These are phyloP conservation scores for Limnodromus scolopaceus DNA, from an alignment of 2,797 vertebrate genomes.

Conservation along the genomic window DNA sequence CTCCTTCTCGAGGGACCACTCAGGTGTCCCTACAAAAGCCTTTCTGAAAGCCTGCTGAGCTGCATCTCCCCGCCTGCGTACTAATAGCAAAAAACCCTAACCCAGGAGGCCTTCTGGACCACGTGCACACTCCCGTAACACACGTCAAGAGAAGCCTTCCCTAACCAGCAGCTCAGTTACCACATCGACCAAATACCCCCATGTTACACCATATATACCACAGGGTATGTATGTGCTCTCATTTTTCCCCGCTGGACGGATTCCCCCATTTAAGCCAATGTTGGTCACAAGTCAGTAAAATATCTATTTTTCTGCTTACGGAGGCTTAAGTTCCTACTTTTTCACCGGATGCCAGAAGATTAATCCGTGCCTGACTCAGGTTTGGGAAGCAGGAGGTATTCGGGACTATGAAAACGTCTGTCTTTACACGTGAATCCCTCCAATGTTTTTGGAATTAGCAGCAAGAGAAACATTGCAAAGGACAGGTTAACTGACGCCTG, in stretches of 20 bases:
- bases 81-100: too few species aligned
- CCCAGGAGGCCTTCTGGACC: not conserved
- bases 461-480: not conserved
- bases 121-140: fast-evolving
- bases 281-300: not conserved
- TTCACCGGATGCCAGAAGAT: not conserved
- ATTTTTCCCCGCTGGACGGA: not conserved
- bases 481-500: not conserved
- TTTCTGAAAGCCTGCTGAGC: not conserved
- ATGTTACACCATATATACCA: fast-evolving
- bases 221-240: fast-evolving
- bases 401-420: not conserved
- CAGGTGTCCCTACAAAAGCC: not conserved
- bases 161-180: fast-evolving
- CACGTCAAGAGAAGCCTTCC: fast-evolving
- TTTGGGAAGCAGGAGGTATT: not conserved
- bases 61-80: fast-evolving
- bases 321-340: not conserved
- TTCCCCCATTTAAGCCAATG: not conserved
- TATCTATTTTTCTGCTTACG: not conserved
- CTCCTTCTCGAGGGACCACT: not conserved
- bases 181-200: not conserved
- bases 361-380: not conserved
- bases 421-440: not conserved
- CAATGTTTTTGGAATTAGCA: not conserved